These are phyloP conservation scores for Pocillopora grandis DNA, from an alignment of 92 coral and sea anemone genomes.

Conservation along the genomic window DNA sequence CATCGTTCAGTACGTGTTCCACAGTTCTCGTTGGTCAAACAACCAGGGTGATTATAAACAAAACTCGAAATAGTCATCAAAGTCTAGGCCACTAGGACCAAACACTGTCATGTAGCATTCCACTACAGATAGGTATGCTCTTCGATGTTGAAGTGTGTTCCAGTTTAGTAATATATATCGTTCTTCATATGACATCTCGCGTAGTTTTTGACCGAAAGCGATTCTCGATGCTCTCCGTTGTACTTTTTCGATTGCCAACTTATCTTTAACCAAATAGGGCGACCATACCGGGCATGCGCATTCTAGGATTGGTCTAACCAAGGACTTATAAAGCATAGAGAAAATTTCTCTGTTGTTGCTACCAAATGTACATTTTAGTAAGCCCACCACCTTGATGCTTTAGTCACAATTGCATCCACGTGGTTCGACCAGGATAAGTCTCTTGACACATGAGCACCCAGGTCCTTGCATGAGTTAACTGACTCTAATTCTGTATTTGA, in stretches of 20 bases:
- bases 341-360: constrained; percentile 31
- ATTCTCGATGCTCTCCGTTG: constrained; percentile 48
- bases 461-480: constrained; percentile 7
- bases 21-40: too few species aligned
- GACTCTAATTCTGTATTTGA: constrained; percentile 28
- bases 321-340: constrained; percentile 37
- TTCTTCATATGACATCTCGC: constrained; percentile 42
- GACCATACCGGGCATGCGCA: constrained; percentile 57
- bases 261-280: constrained; percentile 39
- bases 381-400: constrained; percentile 44
- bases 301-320: constrained; percentile 48
- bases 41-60: neutral
- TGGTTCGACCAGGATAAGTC: constrained; percentile 52
- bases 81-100: constrained; percentile 36
- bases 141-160: constrained; percentile 40
- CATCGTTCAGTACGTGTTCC: too few species aligned
- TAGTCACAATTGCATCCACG: constrained; percentile 26
- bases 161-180: constrained; percentile 6
- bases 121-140: constrained; percentile 30
- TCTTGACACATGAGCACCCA: constrained; percentile 39
- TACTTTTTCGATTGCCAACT: constrained; percentile 40
- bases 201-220: neutral
- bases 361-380: constrained; percentile 44
- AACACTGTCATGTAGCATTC: constrained; percentile 56
- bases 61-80: constrained; percentile 34